Conservation (phyloP, 2,888 invertebrate genomes). For the Macrosiphum euphorbiae region DNA sequence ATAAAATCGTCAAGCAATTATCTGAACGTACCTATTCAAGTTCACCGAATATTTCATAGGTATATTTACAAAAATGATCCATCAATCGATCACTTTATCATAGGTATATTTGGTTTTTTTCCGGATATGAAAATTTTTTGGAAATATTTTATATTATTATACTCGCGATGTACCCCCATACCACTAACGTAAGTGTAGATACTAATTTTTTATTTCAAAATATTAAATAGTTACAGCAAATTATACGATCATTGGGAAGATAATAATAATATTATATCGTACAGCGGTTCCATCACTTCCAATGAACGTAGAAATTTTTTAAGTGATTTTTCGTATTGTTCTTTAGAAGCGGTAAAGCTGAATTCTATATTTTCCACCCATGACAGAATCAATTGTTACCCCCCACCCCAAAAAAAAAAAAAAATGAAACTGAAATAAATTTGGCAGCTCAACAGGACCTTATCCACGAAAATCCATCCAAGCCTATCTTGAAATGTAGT, state of each 20-base stretch:
- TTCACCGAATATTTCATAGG: neutral
- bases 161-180: neutral
- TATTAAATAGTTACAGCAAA: neutral
- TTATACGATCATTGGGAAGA: neutral
- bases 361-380: neutral
- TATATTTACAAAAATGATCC: neutral
- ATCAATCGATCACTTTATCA: neutral
- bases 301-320: neutral
- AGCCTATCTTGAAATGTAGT: neutral
- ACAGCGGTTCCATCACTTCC: neutral
- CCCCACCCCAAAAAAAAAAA: neutral
- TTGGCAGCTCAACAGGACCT: neutral
- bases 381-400: neutral
- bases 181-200: neutral
- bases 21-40: neutral
- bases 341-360: neutral
- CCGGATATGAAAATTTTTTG: neutral
- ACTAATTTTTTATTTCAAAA: neutral
- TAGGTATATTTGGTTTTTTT: neutral
- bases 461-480: neutral
- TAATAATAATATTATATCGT: neutral
- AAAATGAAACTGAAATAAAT: neutral
- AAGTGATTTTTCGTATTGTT: neutral
- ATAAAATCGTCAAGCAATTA: neutral
- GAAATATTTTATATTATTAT: neutral